Percentiles rank a stretch among this genome's conserved stretches.
phyloP scores from a whole-genome alignment of 2,113 vertebrate genomes.

The Tinamus guttatus region DNA sequence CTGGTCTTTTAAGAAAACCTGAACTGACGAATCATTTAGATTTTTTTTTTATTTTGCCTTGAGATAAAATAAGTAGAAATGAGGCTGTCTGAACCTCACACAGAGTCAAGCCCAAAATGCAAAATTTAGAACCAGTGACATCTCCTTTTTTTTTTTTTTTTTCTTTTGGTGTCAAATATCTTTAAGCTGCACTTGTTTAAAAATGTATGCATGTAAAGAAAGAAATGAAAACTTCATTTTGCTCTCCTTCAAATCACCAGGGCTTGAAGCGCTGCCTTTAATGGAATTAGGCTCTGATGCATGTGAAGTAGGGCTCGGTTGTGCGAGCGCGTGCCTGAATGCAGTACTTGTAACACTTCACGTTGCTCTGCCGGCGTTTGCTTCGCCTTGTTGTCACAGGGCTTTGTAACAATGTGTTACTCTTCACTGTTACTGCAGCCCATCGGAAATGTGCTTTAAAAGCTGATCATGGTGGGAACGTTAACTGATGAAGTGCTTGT shows the following conservation, averaged over 20 bases:
- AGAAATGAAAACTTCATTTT: not conserved
- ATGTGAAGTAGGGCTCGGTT: slow-evolving; percentile 20
- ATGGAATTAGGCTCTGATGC: slow-evolving; percentile 57
- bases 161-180: not conserved
- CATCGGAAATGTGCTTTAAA: not conserved
- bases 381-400: not conserved
- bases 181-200: slow-evolving; percentile 25
- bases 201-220: slow-evolving; percentile 12
- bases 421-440: not conserved
- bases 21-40: not conserved
- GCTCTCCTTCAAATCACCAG: not conserved
- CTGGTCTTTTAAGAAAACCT: not conserved
- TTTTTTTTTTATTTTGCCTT: not conserved
- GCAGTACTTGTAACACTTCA: not conserved
- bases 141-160: not conserved
- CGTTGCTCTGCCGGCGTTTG: not conserved
- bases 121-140: not conserved
- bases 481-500: not conserved
- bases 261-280: slow-evolving; percentile 23
- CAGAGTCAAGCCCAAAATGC: not conserved
- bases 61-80: not conserved
- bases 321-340: not conserved
- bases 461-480: not conserved
- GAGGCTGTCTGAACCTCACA: not conserved
- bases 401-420: not conserved